Base-by-base conservation (phyloP, 2,113 vertebrate species). In the Perca flavescens region DNA sequence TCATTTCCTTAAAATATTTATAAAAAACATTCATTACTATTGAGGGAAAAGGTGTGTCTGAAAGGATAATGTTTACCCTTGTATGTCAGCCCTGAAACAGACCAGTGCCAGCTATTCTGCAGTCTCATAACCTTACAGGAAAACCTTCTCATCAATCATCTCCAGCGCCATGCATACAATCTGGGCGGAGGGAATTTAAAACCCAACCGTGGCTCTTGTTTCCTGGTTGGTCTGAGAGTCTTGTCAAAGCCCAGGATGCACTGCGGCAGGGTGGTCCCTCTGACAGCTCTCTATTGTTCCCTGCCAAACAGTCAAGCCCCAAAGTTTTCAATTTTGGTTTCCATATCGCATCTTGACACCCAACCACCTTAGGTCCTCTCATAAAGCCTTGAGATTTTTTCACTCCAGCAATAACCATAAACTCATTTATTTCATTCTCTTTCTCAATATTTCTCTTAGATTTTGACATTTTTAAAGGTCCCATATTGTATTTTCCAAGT, bases 141-240 rank as follows among this genome's bases (percentile, higher is more conserved):
- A 90, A 84, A 70, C 28, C 4, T 47, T 84, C 82, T 90, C 91
- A 91, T 94, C 90, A 92, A 90, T 94, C 93, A 93, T 88, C 67
- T 54, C 70, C 80, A 68, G 79, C 79, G 84, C 77, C 91, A 88
- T 81, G 66, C 50, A 40, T 72, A 40, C 11, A 57, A 75, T 74
- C 62, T 34, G 47, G 19, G 62, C 61, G 77, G 63, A 77, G 85
- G 90, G 88, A 85, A 89, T 86, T 85, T 80, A 83, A 93, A 86
- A 83, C 82, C 79, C 83, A 57, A 31, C 75, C n/a, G 2, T 60
- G 76, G 72, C 77, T 92, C 78, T 64, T 88, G 79, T 88, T 93
- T 93, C 79, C 80, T 78, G 75, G 57, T 81, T 25, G 31, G 77
- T 89, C 64, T 47, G 66, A 49, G 73, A 72, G 64, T 77, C 63